Evolutionary conservation across 1,140 invertebrate genomes (phyloP), one percentile per base, ranked within the genome.

Genomic region (Fopius arisanus): DNA sequence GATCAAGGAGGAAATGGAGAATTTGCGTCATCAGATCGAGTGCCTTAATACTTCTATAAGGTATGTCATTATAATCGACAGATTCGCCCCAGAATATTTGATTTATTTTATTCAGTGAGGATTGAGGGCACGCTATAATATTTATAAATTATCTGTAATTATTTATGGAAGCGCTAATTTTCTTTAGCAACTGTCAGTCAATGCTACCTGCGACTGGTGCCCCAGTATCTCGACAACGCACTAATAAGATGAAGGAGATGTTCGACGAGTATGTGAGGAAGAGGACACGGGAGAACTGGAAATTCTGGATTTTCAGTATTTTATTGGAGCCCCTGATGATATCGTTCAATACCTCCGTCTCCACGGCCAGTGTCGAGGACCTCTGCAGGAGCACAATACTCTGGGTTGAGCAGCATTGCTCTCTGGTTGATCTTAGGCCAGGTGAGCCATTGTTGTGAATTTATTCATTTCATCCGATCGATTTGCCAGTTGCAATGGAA

Each of bases 251-350:
- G 90, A 95, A 94, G 78, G 96, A 98, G 89, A 96, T 97, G 92
- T 98, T 97, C 88, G 93, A 97, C 75, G 93, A 96, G 41, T 98
- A 98, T 89, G 95, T 99, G 12, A 90, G 93, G 78, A 91, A 90
- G 70, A 89, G 96, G 67, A 98, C 97, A 16, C 89, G 93, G 80
- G 92, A 94, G 82, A 97, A 98, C 88, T 98, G 97, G 97, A 98
- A 98, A 89, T 99, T 98, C 89, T 98, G 96, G 96, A 96, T 99
- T 96, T 96, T 99, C 83, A 97, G 97, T 88, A 91, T 97, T 74
- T 92, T 99, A 33, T 91, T 96, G 83, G 92, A 95, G 77, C 94
- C 96, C 16, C 88, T 98, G 74, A 91, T 98, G 83, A 92, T 94
- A 76, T 95, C 96, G 2, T 99, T 96, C 87, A 97, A 95, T 83